Evolutionary conservation across 2,113 vertebrate genomes (phyloP).

Genomic region (Gymnocephalus cernua): DNA sequence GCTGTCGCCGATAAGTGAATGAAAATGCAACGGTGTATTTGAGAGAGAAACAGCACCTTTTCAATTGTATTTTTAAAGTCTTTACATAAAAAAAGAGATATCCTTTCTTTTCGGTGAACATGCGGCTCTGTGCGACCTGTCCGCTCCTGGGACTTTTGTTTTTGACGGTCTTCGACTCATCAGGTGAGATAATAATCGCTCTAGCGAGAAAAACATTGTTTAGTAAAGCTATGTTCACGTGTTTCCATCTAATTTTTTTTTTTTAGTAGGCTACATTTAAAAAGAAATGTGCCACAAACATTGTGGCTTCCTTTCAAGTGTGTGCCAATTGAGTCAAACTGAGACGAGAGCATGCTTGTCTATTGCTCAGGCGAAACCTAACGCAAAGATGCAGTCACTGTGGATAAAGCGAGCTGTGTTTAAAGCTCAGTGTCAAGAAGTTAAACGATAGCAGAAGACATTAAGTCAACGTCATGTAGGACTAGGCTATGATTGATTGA

Average conservation of each 20-base stretch:
- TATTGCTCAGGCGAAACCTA: neutral
- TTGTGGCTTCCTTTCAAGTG: neutral
- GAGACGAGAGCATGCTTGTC: neutral
- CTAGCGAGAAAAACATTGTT: neutral
- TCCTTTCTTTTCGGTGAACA: constrained; percentile 1
- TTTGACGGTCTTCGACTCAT: constrained; percentile 31
- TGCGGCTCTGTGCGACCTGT: constrained; percentile 42
- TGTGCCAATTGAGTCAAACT: constrained; percentile 19
- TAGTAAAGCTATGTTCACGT: neutral
- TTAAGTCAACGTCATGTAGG: neutral
- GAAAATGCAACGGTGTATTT: constrained; percentile 44
- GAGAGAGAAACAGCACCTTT: neutral
- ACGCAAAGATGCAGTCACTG: neutral
- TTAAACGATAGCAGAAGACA: constrained; percentile 5
- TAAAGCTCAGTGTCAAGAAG: neutral
- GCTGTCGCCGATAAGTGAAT: constrained; percentile 19
- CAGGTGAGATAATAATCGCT: constrained; percentile 64
- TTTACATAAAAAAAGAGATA: neutral
- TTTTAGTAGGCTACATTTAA: neutral
- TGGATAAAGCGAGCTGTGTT: neutral
- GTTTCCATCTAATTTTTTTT: accelerated
- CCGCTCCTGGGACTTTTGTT: constrained; percentile 56
- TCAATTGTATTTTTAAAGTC: neutral
- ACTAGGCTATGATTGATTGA: constrained; percentile 2
- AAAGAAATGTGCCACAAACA: neutral